Percentiles rank a stretch among this genome's conserved stretches.
These are phyloP conservation scores for Typhlichthys eigenmanni DNA, from an alignment of 2,797 vertebrate genomes.

Conservation along the genomic window DNA sequence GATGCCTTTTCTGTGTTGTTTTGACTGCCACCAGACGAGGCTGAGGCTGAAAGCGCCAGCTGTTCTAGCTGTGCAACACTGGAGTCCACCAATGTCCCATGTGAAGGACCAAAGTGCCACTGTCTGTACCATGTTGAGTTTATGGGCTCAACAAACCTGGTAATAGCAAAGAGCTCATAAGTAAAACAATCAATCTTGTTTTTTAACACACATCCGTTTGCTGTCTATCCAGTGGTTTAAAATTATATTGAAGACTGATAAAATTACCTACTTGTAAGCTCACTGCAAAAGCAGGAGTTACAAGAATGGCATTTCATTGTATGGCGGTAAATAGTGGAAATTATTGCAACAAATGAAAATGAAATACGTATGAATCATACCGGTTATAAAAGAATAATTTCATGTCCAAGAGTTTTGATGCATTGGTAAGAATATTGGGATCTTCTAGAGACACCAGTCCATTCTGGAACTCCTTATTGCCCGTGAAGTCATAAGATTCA, in stretches of 20 bases:
- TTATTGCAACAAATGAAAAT: not conserved
- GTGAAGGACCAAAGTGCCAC: conserved; percentile 37
- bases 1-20: conserved; percentile 2
- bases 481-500: conserved; percentile 65
- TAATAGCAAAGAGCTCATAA: not conserved
- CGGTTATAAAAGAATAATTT: conserved; percentile 77
- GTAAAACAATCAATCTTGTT: not conserved
- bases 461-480: conserved; percentile 58
- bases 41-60: conserved; percentile 1
- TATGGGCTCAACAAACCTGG: conserved; percentile 78
- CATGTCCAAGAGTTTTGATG: conserved; percentile 49
- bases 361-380: conserved; percentile 30
- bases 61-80: conserved; percentile 13
- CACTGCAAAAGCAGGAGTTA: too few relatives aligned
- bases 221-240: too few relatives aligned
- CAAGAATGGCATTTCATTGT: not conserved
- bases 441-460: conserved; percentile 47
- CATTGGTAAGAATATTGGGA: not conserved
- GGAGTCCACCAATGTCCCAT: not conserved
- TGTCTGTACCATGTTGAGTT: conserved; percentile 55
- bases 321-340: not conserved
- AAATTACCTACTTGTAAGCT: too few relatives aligned
- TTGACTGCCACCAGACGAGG: conserved; percentile 4
- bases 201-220: too few relatives aligned
- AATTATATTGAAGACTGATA: too few relatives aligned